Evolutionary conservation across 2,113 vertebrate species (phyloP), one percentile per base, ranked within the genome.

Genomic region (Ctenomys sociabilis): DNA sequence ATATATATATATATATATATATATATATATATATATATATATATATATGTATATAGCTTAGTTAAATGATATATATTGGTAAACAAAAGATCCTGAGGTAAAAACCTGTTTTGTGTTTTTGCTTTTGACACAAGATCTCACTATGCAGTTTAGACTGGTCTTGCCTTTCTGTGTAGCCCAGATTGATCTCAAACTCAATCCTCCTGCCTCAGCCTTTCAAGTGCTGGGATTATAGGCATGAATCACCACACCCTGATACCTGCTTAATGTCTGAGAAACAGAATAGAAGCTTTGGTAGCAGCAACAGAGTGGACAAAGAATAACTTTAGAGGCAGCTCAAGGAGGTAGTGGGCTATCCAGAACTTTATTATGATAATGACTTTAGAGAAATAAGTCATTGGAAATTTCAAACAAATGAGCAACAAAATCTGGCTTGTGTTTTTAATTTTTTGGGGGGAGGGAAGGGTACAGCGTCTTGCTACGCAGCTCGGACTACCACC

Each of bases 391-490:
- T 43, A 96, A 78, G 49, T 73, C 54, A 52, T 63, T 89, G 43
- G 83, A 72, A 68, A 40, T 52, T 95, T 86, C 83, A 57, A 90
- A 64, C 26, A 63, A 78, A 32, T 63, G 10, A 61, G 57, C 80
- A 52, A 59, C 63, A 54, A 95, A 96, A 88, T 70, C 21, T 85
- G 75, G 70, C 37, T 30, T 93, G 19, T 5, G 17, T 91, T 85
- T 84, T 57, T 57, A 57, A 57, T 57, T 57, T 54, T 54, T 54
- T 57, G 54, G 3, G 16, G 54, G 54, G 54, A 57, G 54, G 54
- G 4, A 17, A 17, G 54, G 17, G 16, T 57, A 57, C 16, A 57
- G 54, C 16, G 54, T 57, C 54, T 57, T 57, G 17, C 16, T 54
- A 54, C 0, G 54, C 54, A 57, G 4, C 52, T 52, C 52, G 11